Percentiles rank a stretch among this genome's conserved stretches.
Conservation (phyloP, 2,797 vertebrate genomes). For the Typhlichthys subterraneus region DNA sequence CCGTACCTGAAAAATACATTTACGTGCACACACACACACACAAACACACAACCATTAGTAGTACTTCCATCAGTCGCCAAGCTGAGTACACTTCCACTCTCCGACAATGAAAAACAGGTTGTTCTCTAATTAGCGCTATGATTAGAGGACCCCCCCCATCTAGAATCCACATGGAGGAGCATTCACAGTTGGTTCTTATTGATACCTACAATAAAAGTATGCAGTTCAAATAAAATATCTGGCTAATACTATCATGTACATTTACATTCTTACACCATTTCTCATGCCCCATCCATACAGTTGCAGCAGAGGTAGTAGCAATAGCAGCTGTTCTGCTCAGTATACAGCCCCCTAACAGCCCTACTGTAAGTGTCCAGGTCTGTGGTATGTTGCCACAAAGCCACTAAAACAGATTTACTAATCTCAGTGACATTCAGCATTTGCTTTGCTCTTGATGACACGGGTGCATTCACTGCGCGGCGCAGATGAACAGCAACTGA, state of each 20-base stretch:
- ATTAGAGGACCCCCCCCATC: no score
- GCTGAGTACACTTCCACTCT: no score
- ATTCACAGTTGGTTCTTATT: not conserved
- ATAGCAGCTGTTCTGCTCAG: not conserved
- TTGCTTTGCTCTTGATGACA: conserved; percentile 22
- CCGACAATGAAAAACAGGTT: no score
- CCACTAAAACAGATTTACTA: conserved; percentile 13
- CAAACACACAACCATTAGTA: no score
- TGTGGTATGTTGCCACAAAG: conserved; percentile 6
- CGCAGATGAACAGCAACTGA: conserved; percentile 56
- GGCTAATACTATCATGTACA: not conserved
- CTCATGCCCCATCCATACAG: not conserved
- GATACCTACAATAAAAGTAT: not conserved
- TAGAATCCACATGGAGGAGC: not conserved
- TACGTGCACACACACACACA: no score
- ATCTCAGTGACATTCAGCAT: conserved; percentile 48
- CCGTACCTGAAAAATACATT: no score
- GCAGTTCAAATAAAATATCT: not conserved
- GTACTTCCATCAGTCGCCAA: no score
- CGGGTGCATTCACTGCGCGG: conserved; percentile 29
- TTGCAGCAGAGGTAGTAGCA: not conserved
- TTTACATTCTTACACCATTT: not conserved
- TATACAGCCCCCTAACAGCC: not conserved
- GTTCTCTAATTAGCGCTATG: no score
- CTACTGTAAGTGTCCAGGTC: not conserved